Evolutionary conservation across 2,113 vertebrate genomes (phyloP).

Genomic region (Perccottus glenii): DNA sequence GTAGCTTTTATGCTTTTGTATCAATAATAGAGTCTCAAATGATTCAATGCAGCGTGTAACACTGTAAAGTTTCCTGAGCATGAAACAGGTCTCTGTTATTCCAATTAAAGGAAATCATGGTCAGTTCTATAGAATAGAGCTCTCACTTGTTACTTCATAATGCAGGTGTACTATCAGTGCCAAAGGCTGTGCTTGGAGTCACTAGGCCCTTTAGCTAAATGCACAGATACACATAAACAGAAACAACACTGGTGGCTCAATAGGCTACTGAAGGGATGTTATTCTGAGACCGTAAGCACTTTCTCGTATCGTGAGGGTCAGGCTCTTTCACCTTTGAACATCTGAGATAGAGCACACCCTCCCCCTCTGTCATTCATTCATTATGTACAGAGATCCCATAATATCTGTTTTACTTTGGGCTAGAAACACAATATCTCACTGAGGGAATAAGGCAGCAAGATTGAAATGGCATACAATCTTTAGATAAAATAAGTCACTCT

Average conservation of each 20-base stretch:
- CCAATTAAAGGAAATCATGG: slow-evolving; percentile 55
- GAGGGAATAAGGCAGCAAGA: no score
- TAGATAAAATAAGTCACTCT: no score
- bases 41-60: background rate
- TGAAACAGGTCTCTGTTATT: slow-evolving; percentile 8
- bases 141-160: slow-evolving; percentile 58
- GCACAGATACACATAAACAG: slow-evolving; percentile 8
- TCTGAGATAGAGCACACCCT: slow-evolving; percentile 17
- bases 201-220: slow-evolving; percentile 14
- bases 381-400: background rate
- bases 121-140: slow-evolving; percentile 50
- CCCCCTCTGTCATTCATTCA: background rate
- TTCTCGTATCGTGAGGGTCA: slow-evolving; percentile 61
- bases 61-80: background rate
- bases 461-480: no score
- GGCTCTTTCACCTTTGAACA: slow-evolving; percentile 58
- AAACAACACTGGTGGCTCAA: background rate
- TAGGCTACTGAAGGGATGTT: slow-evolving; percentile 24
- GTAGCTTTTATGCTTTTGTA: slow-evolving; percentile 13
- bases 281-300: slow-evolving; percentile 51
- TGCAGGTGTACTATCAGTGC: slow-evolving; percentile 55
- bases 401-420: no score
- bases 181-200: slow-evolving; percentile 13
- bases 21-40: slow-evolving; percentile 22
- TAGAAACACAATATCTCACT: no score